Evolutionary conservation across 1,140 invertebrate genomes (phyloP), one percentile per base, ranked within the genome.

Genomic region (Bombyx mandarina): DNA sequence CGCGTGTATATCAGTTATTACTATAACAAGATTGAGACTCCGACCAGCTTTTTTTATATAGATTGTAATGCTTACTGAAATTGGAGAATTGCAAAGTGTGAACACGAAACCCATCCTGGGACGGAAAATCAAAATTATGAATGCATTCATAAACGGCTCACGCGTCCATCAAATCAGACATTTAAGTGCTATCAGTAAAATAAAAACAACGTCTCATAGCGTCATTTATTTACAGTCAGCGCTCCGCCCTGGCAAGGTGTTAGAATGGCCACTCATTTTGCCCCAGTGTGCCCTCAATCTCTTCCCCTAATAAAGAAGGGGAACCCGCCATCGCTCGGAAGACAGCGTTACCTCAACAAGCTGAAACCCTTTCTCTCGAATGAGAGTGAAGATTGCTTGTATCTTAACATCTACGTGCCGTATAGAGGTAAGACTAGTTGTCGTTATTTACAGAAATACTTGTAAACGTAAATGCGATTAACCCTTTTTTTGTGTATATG

Each of bases 381-480:
- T 64, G 94, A 98, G 83, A 94, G 91, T 54, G 97, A 98, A 88
- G 96, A 99, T 82, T 99, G 97, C 75, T 86, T 98, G 7, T 97
- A 96, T 77, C 89, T 99, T 53, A 98, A 98, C 81, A 93, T 99
- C 58, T 98, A 97, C 75, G 92, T 95, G n/a, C 97, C 97, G 8
- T 91, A 92, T 70, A 89, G 90, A 76, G 89, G 90, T 90, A 86
- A 91, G 88, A 57, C 26, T 47, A 47, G 9, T 12, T 43, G 9
- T 50, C 7, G 4, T 35, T 35, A 1, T 35, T 1, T 0, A 18
- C 12, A 18, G 12, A 18, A 18, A 18, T 18, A 18, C 12, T 0
- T 18, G 12, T 18, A 18, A 18, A 18, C 12, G 12, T 18, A 18
- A 18, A 18, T 18, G 12, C 12, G 12, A 18, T 18, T 18, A 18